These are phyloP conservation scores for Hermetia illucens DNA, from an alignment of 1,140 invertebrate genomes.

Conservation along the genomic window DNA sequence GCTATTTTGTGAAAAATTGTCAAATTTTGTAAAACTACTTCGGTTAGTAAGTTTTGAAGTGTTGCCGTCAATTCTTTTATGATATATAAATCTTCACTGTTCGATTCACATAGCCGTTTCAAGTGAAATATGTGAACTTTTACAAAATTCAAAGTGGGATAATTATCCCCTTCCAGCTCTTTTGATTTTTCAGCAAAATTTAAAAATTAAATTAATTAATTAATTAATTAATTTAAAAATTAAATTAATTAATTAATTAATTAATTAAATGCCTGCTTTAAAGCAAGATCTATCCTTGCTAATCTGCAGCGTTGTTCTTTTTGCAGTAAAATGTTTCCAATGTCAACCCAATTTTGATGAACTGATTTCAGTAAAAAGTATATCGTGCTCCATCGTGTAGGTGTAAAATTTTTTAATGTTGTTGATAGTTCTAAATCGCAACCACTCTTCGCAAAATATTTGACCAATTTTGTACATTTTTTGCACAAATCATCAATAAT, in stretches of 20 bases:
- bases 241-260: no score
- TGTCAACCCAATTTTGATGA: constrained; percentile 4
- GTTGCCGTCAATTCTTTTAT: constrained; percentile 1
- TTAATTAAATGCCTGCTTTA: no score
- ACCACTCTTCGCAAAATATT: background rate
- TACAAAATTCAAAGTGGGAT: constrained; percentile 1
- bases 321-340: constrained; percentile 1
- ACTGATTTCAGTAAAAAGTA: constrained; percentile 3
- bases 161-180: constrained; percentile 4
- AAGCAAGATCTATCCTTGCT: no score
- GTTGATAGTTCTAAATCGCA: constrained; percentile 1
- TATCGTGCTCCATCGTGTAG: constrained; percentile 4
- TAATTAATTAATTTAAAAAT: no score
- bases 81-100: background rate
- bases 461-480: no score
- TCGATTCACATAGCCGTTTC: background rate
- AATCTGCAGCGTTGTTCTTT: no score
- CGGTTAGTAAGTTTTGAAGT: background rate
- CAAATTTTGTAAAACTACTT: no score
- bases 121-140: constrained; percentile 1
- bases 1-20: constrained; percentile 2
- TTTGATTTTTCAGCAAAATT: constrained; percentile 1
- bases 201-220: no score
- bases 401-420: constrained; percentile 1
- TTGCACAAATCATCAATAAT: constrained; percentile 1